Evolutionary conservation across 2,113 vertebrate species (phyloP), one percentile per base, ranked within the genome.

Genomic region (Steatornis caripensis): DNA sequence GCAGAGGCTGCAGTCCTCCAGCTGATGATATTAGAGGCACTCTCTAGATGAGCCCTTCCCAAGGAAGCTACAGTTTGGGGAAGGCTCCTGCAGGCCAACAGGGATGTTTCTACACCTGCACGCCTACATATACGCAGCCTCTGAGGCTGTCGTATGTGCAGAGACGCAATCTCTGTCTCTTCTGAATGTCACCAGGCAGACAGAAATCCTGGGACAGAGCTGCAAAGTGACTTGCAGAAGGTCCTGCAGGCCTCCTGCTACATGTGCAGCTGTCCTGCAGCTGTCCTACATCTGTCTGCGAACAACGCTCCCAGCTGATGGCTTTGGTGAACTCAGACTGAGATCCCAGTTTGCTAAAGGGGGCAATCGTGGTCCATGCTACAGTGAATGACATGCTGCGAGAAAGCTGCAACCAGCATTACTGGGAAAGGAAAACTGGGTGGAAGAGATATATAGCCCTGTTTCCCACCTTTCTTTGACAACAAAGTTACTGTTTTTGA

Each of bases 131-230:
- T 57, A 34, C 11, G 21, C 65, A 83, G 72, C 36, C 16, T 48
- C 74, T 70, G 23, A 6, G 1, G 0, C 39, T 74, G 37, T 32
- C 2, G 0, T 0, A 0, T 15, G 34, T 20, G 36, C 57, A 10
- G 26, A 49, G 66, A 36, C 41, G 13, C 27, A 41, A 19, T 5
- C 17, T 53, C 45, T n/a, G 41, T 19, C 34, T 51, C 62, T 84
- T 61, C 82, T 62, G 46, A 66, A 48, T 11, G 36, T 27, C 53
- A 62, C 32, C 36, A 65, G 48, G 30, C 48, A 78, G 46, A 66
- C 21, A 66, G 77, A 75, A 84, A 27, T 57, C 77, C 51, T 76
- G 46, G 41, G 26, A 21, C 12, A 15, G 68, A 36, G 51, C n/a
- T 8, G 29, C 20, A 11, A 48, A 87, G n/a, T 3, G 22, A 39